phyloP scores from a whole-genome alignment of 37 sponge, comb jelly and placozoan genomes.

The Spongilla lacustris region DNA sequence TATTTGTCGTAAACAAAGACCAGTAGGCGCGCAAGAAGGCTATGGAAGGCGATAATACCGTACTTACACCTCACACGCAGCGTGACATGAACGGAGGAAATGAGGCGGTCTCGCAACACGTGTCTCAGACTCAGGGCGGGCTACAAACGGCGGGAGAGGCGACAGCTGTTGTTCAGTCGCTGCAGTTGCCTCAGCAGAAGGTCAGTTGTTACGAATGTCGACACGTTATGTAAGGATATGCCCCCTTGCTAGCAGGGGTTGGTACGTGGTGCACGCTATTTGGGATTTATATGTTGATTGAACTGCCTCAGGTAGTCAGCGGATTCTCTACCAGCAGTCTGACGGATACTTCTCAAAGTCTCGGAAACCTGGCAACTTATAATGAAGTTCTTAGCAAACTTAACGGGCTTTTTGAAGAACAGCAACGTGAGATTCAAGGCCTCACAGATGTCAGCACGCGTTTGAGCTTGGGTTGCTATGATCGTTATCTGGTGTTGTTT shows the following conservation, averaged over 20 bases:
- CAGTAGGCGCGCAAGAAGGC: neutral
- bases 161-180: neutral
- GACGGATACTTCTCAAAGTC: neutral
- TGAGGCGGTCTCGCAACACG: neutral
- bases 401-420: conserved; percentile 34
- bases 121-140: neutral
- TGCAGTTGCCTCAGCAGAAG: neutral
- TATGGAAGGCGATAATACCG: neutral
- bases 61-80: neutral
- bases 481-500: neutral
- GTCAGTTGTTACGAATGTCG: neutral
- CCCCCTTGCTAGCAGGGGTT: neutral
- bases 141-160: neutral
- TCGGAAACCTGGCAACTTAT: conserved; percentile 2
- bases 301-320: neutral
- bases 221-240: neutral
- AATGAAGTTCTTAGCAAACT: conserved; percentile 26
- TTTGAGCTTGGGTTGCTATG: neutral
- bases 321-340: neutral
- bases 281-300: neutral
- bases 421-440: conserved; percentile 16
- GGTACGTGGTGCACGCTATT: neutral
- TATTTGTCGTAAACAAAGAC: neutral
- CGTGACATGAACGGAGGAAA: neutral
- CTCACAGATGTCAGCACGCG: conserved; percentile 43